Conservation (phyloP, 1,140 invertebrate species). For the Panagrolaimus sp. region DNA sequence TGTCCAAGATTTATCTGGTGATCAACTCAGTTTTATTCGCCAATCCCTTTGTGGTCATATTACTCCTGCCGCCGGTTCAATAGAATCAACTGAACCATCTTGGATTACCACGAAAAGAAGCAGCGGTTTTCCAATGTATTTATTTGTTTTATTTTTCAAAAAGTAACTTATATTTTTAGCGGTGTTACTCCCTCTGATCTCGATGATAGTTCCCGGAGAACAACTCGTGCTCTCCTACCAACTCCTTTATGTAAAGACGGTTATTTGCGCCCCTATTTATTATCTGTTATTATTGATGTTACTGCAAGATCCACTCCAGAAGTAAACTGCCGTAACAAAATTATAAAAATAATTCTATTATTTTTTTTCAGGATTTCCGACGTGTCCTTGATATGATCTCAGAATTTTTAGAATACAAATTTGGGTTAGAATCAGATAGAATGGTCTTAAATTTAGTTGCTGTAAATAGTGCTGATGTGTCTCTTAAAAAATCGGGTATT, state of each 20-base stretch:
- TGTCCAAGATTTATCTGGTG: conserved; percentile 33
- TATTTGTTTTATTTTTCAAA: neutral
- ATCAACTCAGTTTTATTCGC: conserved; percentile 30
- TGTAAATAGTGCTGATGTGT: conserved; percentile 42
- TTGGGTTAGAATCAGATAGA: conserved; percentile 27
- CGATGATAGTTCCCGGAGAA: conserved; percentile 10
- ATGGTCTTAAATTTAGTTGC: conserved; percentile 46
- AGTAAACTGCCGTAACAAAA: conserved; percentile 13
- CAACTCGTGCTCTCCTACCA: conserved; percentile 23
- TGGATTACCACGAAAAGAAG: conserved; percentile 31
- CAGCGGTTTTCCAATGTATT: conserved; percentile 22
- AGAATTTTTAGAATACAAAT: conserved; percentile 36
- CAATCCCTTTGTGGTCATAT: conserved; percentile 33
- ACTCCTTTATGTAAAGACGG: conserved; percentile 49
- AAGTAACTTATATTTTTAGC: neutral
- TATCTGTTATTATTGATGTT: conserved; percentile 49
- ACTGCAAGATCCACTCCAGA: conserved; percentile 35
- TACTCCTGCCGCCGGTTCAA: conserved; percentile 21
- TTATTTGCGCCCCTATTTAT: conserved; percentile 46
- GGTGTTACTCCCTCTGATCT: conserved; percentile 10
- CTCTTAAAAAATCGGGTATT: conserved; percentile 18
- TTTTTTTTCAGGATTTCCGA: conserved; percentile 37
- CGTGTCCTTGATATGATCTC: conserved; percentile 36
- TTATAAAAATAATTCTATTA: neutral
- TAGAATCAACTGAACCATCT: conserved; percentile 20